A percentile compares a stretch with the other conserved stretches of the same genome.
phyloP scores from a whole-genome alignment of 2,888 invertebrate species.

The Ctena decussata region DNA sequence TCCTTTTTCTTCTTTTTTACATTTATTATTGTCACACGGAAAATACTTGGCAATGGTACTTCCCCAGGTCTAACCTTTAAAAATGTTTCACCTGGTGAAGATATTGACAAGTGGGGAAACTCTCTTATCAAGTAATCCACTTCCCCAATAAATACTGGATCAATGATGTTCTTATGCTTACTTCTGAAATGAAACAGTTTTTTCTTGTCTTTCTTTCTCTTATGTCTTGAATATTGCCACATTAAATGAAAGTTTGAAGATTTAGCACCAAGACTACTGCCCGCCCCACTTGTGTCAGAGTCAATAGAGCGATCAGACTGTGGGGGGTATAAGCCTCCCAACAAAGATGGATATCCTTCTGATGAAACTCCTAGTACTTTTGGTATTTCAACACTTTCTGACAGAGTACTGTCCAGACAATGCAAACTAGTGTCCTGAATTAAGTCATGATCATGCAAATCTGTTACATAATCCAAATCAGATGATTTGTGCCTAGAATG shows the following conservation, averaged over 20 bases:
- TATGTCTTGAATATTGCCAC: background rate
- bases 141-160: background rate
- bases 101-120: background rate
- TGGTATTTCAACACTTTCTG: background rate
- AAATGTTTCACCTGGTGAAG: background rate
- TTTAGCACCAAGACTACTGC: constrained; percentile 11
- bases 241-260: background rate
- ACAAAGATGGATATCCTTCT: background rate
- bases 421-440: background rate
- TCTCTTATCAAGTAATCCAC: constrained; percentile 5
- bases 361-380: background rate
- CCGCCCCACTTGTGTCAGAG: background rate
- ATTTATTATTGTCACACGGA: background rate
- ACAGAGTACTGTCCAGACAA: background rate
- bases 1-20: background rate
- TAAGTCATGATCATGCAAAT: background rate
- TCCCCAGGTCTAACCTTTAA: background rate
- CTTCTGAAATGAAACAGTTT: background rate
- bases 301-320: constrained; percentile 8
- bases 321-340: background rate
- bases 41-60: background rate
- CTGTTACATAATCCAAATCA: background rate
- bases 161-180: background rate
- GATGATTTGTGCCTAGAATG: background rate
- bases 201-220: constrained; percentile 1